Conservation (phyloP, 2,888 invertebrate genomes). For the Ectropis crepuscularia region DNA sequence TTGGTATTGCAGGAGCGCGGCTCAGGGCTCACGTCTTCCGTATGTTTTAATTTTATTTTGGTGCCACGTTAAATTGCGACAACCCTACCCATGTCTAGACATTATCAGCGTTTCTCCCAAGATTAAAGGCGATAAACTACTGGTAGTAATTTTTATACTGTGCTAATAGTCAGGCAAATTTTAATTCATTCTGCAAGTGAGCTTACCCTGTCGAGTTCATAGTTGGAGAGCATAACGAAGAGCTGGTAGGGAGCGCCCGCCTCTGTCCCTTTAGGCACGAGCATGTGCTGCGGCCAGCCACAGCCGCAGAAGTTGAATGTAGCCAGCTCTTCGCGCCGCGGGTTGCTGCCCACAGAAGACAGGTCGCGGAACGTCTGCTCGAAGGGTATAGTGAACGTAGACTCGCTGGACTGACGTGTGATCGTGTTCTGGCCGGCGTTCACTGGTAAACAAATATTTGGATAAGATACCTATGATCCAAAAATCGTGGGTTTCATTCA, state of each 20-base stretch:
- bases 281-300: slow-evolving; percentile 86
- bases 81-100: no score
- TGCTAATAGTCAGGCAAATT: background rate
- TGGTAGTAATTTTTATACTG: no score
- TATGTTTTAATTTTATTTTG: no score
- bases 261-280: slow-evolving; percentile 81
- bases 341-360: slow-evolving; percentile 57
- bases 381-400: slow-evolving; percentile 84
- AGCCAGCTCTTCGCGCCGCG: slow-evolving; percentile 54
- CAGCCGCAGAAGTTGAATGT: slow-evolving; percentile 86
- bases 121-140: no score
- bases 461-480: background rate
- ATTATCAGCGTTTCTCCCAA: no score
- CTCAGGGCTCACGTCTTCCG: no score
- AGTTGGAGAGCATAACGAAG: slow-evolving; percentile 81
- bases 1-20: no score
- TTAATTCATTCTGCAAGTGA: background rate
- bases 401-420: slow-evolving; percentile 84
- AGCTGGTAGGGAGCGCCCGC: slow-evolving; percentile 69
- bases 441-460: slow-evolving; percentile 67
- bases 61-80: no score
- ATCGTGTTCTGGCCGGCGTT: slow-evolving; percentile 84
- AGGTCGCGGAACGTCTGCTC: slow-evolving; percentile 85
- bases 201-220: slow-evolving; percentile 74
- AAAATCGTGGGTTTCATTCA: background rate